Evolutionary conservation across 2,113 vertebrate species (phyloP).

Genomic region (Rana temporaria): DNA sequence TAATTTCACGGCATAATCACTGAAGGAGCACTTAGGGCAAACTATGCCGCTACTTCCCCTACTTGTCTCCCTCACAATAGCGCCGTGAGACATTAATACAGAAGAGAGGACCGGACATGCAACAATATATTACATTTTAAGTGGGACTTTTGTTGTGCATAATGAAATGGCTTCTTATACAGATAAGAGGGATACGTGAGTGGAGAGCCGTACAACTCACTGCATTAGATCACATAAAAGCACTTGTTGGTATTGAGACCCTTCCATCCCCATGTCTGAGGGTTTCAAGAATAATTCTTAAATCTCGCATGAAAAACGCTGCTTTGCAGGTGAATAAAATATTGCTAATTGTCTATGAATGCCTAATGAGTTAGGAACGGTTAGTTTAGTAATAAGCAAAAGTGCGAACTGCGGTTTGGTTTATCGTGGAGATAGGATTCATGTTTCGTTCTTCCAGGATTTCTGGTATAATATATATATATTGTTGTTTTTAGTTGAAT

Average conservation of each 20-base stretch:
- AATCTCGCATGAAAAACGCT: background rate
- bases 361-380: too few species aligned
- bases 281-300: background rate
- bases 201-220: background rate
- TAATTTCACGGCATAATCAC: conserved; percentile 37
- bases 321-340: too few species aligned
- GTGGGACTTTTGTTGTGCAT: background rate
- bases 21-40: conserved; percentile 38
- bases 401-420: too few species aligned
- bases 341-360: too few species aligned
- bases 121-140: conserved; percentile 15
- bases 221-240: conserved; percentile 1
- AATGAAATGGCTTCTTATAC: conserved; percentile 21
- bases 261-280: background rate
- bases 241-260: background rate
- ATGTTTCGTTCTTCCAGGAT: too few species aligned
- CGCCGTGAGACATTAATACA: background rate
- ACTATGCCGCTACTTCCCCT: conserved; percentile 15
- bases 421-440: too few species aligned
- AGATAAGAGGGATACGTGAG: background rate
- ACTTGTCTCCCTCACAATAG: conserved; percentile 10
- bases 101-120: background rate
- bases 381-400: too few species aligned
- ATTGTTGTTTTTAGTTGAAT: too few species aligned
- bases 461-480: too few species aligned